Percentiles rank a stretch among this genome's conserved stretches.
phyloP scores from a whole-genome alignment of 2,113 vertebrate species.

The Synodontis membranacea region DNA sequence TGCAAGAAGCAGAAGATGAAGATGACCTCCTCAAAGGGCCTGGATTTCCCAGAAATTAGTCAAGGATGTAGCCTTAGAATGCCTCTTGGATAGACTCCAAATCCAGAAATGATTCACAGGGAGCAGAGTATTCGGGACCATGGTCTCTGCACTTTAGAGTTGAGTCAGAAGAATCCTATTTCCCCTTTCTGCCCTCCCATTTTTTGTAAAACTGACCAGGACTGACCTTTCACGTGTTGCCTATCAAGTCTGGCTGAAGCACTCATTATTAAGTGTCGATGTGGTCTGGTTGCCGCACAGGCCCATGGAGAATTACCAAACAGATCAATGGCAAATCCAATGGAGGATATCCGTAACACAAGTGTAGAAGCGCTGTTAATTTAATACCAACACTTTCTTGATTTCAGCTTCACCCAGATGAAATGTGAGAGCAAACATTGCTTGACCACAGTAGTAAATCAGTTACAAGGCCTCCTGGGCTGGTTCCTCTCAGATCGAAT shows the following conservation, averaged over 20 bases:
- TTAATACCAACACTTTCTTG: slow-evolving; percentile 69
- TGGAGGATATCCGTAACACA: slow-evolving; percentile 69
- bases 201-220: slow-evolving; percentile 17
- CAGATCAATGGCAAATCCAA: slow-evolving; percentile 69
- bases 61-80: neutral
- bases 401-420: slow-evolving; percentile 62
- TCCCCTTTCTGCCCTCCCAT: neutral
- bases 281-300: slow-evolving; percentile 66
- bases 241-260: slow-evolving; percentile 33
- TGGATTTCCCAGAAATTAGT: neutral
- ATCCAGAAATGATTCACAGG: neutral
- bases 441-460: slow-evolving; percentile 57
- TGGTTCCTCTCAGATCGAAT: neutral
- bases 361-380: slow-evolving; percentile 70
- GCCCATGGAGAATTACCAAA: slow-evolving; percentile 64
- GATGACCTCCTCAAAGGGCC: neutral
- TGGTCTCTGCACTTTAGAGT: neutral
- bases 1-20: neutral
- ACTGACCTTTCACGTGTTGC: slow-evolving; percentile 40
- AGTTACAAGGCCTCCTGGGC: slow-evolving; percentile 17
- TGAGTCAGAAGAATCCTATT: neutral
- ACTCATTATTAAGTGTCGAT: slow-evolving; percentile 68
- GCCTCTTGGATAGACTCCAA: neutral
- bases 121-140: neutral
- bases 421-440: slow-evolving; percentile 59